A percentile compares a stretch with the other conserved stretches of the same genome.
Evolutionary conservation across 2,113 vertebrate genomes (phyloP).

Genomic region (Actinemys pallida): DNA sequence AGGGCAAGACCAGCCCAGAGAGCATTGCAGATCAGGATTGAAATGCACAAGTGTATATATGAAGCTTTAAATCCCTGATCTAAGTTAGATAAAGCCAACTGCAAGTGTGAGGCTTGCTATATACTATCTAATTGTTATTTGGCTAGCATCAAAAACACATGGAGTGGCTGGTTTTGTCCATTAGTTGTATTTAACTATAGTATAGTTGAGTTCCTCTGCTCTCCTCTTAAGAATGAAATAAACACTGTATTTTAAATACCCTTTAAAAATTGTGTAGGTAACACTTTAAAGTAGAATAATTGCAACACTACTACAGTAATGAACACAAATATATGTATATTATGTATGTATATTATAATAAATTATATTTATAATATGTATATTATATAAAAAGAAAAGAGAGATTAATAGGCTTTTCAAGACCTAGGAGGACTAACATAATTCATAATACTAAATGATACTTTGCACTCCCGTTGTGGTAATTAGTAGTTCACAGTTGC

Average conservation of each 20-base stretch:
- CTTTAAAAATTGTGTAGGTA: not conserved
- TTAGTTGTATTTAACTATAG: conserved; percentile 12
- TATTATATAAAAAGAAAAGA: not conserved
- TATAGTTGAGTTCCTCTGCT: conserved; percentile 16
- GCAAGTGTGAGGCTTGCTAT: conserved; percentile 9
- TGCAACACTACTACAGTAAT: not conserved
- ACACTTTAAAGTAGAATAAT: not conserved
- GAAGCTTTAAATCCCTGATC: conserved; percentile 59
- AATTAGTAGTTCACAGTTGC: conserved; percentile 18
- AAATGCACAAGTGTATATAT: not conserved
- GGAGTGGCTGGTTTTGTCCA: conserved; percentile 10
- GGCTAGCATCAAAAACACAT: conserved; percentile 61
- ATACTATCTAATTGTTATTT: conserved; percentile 42
- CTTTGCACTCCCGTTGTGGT: not conserved
- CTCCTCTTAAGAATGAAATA: not conserved
- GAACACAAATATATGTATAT: not conserved
- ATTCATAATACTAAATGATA: conserved; percentile 7
- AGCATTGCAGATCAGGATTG: conserved; percentile 26
- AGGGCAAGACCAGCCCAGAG: not conserved
- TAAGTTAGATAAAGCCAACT: conserved; percentile 51
- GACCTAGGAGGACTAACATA: conserved; percentile 15
- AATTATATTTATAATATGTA: not conserved
- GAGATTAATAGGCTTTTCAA: not conserved
- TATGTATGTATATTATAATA: not conserved
- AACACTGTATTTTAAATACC: conserved; percentile 6